Evolutionary conservation across 2,797 vertebrate genomes (phyloP), one percentile per base, ranked within the genome.

Genomic region (Falco concolor): DNA sequence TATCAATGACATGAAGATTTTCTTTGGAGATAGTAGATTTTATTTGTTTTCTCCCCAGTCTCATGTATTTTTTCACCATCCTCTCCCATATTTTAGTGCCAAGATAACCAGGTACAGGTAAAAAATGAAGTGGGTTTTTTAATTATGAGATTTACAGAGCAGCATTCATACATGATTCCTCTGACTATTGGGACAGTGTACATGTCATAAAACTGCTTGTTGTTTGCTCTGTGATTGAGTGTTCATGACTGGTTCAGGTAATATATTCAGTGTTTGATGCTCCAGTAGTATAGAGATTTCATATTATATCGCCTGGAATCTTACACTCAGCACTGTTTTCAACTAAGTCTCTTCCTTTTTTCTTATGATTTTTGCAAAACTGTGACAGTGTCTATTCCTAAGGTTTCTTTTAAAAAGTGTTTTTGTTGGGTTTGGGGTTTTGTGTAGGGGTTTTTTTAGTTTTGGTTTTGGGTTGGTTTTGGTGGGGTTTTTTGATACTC

Each of bases 401-500:
- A 10, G 16, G 3, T 11, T 69, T 65, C 10, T 54, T 68, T 64
- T 61, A 17, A 45, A 20, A 53, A 47, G 10, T n/a, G 12, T 7
- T 12, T 24, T 69, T 9, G 32, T 50, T 21, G 20, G 45, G 45
- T 45, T 45, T 45, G 45, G 45, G 42, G 42, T 17, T 44, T 44
- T 25, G 61, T 86, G 9, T 30, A 17, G 11, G 0, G 0, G 1
- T 21, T 36, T 64, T 76, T 45, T 21, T 45, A 9, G 19, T 45
- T 45, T 45, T 21, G 28, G 56, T 16, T 42, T 42, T 42, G 40
- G 13, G 1, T 23, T 36, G 15, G 13, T 25, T 78, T 86, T 54
- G 8, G 9, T 30, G 21, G 0, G 0, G 1, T 23, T 36, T 64
- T 76, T 81, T 82, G 1, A 13, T 30, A 38, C 3, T 8, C 5